These are phyloP conservation scores for Onchidella celtica DNA, from an alignment of 2,888 invertebrate species.

Conservation along the genomic window DNA sequence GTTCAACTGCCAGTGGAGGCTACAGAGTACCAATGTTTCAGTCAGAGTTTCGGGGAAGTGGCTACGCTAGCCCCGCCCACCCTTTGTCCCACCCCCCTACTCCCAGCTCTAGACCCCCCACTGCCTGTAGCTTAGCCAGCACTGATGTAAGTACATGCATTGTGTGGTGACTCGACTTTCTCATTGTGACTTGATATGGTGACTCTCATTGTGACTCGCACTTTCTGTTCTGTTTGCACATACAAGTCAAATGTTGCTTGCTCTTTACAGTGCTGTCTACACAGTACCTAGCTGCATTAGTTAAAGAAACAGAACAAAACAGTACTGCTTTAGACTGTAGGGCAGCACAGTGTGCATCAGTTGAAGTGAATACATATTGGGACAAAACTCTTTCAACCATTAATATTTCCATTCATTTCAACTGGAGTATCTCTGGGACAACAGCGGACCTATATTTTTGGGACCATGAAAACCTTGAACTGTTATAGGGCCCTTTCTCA, in stretches of 20 bases:
- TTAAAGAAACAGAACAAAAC: background rate
- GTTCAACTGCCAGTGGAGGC: background rate
- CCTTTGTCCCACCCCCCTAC: background rate
- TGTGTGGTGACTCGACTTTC: background rate
- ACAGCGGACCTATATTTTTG: no score
- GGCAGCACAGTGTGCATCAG: no score
- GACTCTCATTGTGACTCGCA: background rate
- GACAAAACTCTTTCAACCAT: no score
- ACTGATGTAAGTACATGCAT: constrained; percentile 42
- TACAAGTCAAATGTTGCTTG: constrained; percentile 2
- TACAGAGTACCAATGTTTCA: constrained; percentile 36
- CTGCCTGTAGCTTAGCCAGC: constrained; percentile 25
- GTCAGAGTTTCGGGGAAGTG: constrained; percentile 12
- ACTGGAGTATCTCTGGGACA: no score
- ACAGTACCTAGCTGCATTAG: background rate
- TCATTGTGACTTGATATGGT: background rate
- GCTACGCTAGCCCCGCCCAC: constrained; percentile 15
- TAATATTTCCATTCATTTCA: no score
- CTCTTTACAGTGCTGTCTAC: background rate
- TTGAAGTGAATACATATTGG: no score
- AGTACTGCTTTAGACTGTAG: no score
- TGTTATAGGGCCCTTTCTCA: no score
- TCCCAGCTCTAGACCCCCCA: background rate
- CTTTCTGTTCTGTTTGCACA: constrained; percentile 14
- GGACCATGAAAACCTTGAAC: no score